phyloP scores from a whole-genome alignment of 2,888 invertebrate genomes.

The Pinctada fucata region DNA sequence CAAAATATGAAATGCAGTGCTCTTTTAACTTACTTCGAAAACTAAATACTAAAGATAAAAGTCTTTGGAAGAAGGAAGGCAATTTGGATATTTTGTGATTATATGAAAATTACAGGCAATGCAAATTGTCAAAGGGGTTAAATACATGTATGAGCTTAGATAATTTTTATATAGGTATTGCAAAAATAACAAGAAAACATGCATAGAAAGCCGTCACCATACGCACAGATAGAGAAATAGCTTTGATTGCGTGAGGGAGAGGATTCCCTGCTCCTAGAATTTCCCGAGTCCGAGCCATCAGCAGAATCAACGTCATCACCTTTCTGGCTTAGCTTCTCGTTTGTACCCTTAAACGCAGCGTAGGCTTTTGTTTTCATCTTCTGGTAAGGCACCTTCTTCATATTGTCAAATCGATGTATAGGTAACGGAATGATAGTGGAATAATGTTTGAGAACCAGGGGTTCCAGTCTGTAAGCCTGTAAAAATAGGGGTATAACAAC shows the following conservation, averaged over 20 bases:
- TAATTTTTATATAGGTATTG: too few species aligned
- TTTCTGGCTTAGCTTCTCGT: slow-evolving; percentile 35
- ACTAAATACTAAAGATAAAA: too few species aligned
- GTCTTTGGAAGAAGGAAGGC: too few species aligned
- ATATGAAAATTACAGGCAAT: too few species aligned
- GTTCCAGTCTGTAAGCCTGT: slow-evolving; percentile 81
- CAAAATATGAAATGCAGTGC: too few species aligned
- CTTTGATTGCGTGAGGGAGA: slow-evolving; percentile 38
- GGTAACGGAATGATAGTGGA: slow-evolving; percentile 81
- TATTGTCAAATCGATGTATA: slow-evolving; percentile 80
- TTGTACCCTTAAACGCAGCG: slow-evolving; percentile 58
- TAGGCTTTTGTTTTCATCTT: slow-evolving; percentile 70
- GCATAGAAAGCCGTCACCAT: slow-evolving; percentile 30
- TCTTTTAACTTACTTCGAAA: too few species aligned
- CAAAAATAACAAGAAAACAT: too few species aligned
- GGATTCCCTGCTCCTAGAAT: slow-evolving; percentile 28
- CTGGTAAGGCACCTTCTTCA: slow-evolving; percentile 76
- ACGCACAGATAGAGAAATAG: slow-evolving; percentile 38
- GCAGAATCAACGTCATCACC: slow-evolving; percentile 31
- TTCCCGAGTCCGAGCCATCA: slow-evolving; percentile 30
- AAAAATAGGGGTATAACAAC: slow-evolving; percentile 12
- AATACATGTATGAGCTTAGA: too few species aligned
- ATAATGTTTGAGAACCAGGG: slow-evolving; percentile 81
- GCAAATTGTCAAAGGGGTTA: too few species aligned
- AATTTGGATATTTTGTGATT: too few species aligned